phyloP scores from a whole-genome alignment of 2,888 invertebrate species.

The Ametastegia equiseti region DNA sequence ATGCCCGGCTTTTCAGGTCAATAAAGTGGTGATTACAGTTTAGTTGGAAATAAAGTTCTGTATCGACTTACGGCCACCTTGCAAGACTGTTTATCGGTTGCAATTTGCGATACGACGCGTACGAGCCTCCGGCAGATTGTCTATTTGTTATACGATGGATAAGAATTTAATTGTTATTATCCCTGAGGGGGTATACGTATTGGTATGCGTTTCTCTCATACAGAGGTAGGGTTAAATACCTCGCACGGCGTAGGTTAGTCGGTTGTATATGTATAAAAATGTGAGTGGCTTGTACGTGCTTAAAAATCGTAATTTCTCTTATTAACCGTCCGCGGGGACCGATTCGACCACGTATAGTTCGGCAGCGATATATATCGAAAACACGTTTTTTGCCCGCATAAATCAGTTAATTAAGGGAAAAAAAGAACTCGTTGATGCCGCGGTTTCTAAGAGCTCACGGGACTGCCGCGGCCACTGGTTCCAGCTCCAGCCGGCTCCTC shows the following conservation, averaged over 20 bases:
- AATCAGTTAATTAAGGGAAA: conserved; percentile 46
- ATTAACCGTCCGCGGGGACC: conserved; percentile 31
- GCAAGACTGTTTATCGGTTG: neutral
- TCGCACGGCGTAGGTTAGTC: neutral
- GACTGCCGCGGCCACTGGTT: too few species aligned
- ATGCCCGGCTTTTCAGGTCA: too few species aligned
- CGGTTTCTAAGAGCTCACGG: conserved; percentile 31
- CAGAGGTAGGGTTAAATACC: neutral
- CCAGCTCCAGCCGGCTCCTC: too few species aligned
- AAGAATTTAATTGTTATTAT: conserved; percentile 47
- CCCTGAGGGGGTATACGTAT: neutral
- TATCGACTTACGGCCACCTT: neutral
- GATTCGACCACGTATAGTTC: conserved; percentile 2
- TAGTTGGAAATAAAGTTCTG: too few species aligned
- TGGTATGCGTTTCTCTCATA: too few species aligned
- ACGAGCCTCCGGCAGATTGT: neutral
- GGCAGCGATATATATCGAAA: conserved; percentile 40
- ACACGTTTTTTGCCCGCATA: conserved; percentile 48
- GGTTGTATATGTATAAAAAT: conserved; percentile 41
- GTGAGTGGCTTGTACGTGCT: conserved; percentile 43
- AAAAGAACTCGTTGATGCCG: conserved; percentile 37
- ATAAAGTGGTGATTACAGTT: too few species aligned
- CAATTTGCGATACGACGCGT: conserved; percentile 1
- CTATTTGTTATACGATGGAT: conserved; percentile 19
- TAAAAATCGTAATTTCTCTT: conserved; percentile 48